A percentile compares a stretch with the other conserved stretches of the same genome.
phyloP scores from a whole-genome alignment of 2,888 invertebrate species.

The Platerodrilus igneus region DNA sequence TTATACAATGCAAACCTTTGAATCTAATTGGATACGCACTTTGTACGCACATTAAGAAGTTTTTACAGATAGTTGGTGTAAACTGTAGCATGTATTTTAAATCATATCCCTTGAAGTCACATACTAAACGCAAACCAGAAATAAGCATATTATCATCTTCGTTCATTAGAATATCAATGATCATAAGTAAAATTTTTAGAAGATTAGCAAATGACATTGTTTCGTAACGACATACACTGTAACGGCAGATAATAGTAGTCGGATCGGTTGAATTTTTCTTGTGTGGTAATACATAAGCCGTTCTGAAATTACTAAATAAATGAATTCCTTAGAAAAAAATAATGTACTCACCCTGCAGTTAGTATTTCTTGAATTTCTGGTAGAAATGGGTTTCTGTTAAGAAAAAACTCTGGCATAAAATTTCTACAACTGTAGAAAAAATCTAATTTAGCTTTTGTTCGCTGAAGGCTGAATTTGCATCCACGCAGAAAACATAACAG shows the following conservation, averaged over 20 bases:
- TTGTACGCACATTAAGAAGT: constrained; percentile 30
- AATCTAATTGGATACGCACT: constrained; percentile 57
- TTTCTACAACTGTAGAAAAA: constrained; percentile 56
- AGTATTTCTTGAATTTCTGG: constrained; percentile 38
- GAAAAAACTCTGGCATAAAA: constrained; percentile 56
- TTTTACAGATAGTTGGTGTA: constrained; percentile 56
- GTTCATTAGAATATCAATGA: constrained; percentile 53
- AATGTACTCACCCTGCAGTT: constrained; percentile 43
- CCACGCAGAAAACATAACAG: constrained; percentile 53
- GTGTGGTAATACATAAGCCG: no score
- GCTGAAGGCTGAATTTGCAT: constrained; percentile 54
- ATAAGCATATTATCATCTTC: constrained; percentile 57
- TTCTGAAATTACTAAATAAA: no score
- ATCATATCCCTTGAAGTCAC: constrained; percentile 27
- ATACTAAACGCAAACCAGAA: constrained; percentile 51
- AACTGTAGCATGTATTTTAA: constrained; percentile 36
- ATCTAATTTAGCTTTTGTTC: constrained; percentile 54
- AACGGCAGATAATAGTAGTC: no score
- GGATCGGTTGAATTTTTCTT: no score
- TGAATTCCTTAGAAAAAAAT: no score
- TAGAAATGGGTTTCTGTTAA: constrained; percentile 48
- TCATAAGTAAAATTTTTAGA: constrained; percentile 51
- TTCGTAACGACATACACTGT: no score
- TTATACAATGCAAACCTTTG: constrained; percentile 48
- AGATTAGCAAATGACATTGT: constrained; percentile 28